Percentiles rank a stretch among this genome's conserved stretches.
Conservation (phyloP, 2,888 invertebrate genomes). For the Campoplex capitator region DNA sequence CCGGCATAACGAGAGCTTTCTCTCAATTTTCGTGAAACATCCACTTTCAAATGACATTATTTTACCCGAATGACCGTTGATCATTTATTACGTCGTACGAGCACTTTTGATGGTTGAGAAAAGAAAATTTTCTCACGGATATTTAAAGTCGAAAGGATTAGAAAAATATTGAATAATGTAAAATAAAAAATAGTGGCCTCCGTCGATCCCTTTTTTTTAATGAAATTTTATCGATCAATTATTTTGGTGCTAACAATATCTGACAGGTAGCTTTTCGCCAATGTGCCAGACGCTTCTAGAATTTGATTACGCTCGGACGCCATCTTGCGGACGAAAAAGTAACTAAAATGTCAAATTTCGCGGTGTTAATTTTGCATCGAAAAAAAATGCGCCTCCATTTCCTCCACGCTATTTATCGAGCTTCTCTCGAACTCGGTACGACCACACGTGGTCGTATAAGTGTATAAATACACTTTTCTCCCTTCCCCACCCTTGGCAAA, state of each 20-base stretch:
- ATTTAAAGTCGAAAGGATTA: not conserved
- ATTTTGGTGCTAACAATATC: not conserved
- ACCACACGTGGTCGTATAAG: constrained; percentile 51
- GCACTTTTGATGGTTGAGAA: not conserved
- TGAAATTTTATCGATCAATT: not conserved
- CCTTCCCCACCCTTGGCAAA: not conserved
- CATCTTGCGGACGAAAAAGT: not conserved
- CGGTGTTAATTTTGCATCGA: not conserved
- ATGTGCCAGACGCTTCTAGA: not conserved
- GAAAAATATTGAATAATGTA: not conserved
- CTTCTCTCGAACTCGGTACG: not conserved
- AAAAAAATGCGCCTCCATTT: not conserved
- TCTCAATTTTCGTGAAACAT: constrained; percentile 10
- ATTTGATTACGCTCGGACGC: not conserved
- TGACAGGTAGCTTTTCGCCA: not conserved
- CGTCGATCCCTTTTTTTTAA: not conserved
- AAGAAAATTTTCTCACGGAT: not conserved
- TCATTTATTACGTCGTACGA: not conserved
- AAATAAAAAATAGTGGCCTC: not conserved
- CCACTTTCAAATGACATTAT: not conserved
- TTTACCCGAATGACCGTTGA: not conserved
- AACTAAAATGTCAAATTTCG: not conserved
- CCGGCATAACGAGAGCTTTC: not conserved
- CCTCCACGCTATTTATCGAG: not conserved
- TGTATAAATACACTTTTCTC: constrained; percentile 52